Conservation (phyloP, 2,797 vertebrate genomes). For the Notoglanidium macrostoma region DNA sequence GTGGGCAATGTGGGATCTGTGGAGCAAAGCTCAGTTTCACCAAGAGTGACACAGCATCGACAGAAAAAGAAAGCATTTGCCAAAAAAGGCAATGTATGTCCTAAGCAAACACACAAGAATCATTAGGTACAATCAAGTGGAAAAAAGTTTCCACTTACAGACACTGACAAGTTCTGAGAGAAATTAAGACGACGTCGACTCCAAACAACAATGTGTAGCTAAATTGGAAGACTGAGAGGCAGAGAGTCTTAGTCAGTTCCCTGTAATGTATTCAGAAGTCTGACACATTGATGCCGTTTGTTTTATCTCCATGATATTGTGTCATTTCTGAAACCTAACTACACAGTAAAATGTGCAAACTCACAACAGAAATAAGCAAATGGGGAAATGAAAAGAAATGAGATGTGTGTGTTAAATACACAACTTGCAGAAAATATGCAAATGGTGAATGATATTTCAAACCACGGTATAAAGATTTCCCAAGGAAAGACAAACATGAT, state of each 20-base stretch:
- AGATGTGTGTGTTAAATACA: not conserved
- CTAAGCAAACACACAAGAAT: not conserved
- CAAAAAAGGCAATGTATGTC: not conserved
- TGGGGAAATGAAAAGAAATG: not conserved
- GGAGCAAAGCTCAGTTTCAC: slow-evolving; percentile 64
- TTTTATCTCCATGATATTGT: slow-evolving; percentile 57
- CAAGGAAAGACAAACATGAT: slow-evolving; percentile 15
- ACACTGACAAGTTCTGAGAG: slow-evolving; percentile 77
- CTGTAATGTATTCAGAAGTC: not conserved
- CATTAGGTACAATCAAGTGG: not conserved
- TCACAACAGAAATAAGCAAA: slow-evolving; percentile 28
- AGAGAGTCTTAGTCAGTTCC: not conserved
- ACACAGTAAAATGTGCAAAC: slow-evolving; percentile 73
- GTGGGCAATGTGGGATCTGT: slow-evolving; percentile 70
- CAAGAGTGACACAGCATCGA: slow-evolving; percentile 83
- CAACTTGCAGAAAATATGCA: slow-evolving; percentile 19
- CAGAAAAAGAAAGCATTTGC: not conserved
- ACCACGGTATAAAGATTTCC: slow-evolving; percentile 4
- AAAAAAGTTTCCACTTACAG: not conserved
- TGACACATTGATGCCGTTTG: not conserved
- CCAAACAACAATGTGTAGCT: slow-evolving; percentile 81
- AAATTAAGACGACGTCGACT: slow-evolving; percentile 80
- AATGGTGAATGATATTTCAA: not conserved
- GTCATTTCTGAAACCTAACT: slow-evolving; percentile 72
- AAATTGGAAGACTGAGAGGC: slow-evolving; percentile 77